phyloP scores from a whole-genome alignment of 1,140 invertebrate species.

The Scylla paramamosain region DNA sequence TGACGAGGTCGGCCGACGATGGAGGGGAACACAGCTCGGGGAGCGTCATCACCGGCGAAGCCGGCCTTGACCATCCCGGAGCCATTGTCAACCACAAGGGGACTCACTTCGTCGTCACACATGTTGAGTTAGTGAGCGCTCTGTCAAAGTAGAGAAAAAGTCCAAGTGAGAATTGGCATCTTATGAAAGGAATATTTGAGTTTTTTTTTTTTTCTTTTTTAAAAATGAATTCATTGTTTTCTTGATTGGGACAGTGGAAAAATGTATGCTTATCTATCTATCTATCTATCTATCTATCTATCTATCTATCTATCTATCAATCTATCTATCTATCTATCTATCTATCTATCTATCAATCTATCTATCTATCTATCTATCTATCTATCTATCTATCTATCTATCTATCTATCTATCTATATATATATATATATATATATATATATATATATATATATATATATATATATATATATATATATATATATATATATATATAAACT shows the following conservation, averaged over 20 bases:
- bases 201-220: too few relatives aligned
- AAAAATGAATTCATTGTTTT: too few relatives aligned
- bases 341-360: too few relatives aligned
- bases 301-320: slow-evolving; percentile 42
- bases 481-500: too few relatives aligned
- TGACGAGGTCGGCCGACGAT: slow-evolving; percentile 84
- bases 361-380: too few relatives aligned
- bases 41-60: slow-evolving; percentile 97
- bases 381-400: too few relatives aligned
- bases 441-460: slow-evolving; percentile 31
- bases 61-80: slow-evolving; percentile 98
- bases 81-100: slow-evolving; percentile 87
- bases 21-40: slow-evolving; percentile 94
- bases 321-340: slow-evolving; percentile 61
- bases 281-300: not conserved
- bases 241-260: too few relatives aligned
- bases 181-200: not conserved
- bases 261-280: too few relatives aligned
- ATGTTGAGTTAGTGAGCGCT: slow-evolving; percentile 78
- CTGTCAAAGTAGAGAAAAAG: not conserved
- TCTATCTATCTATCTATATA: too few relatives aligned
- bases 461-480: too few relatives aligned
- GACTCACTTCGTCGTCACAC: slow-evolving; percentile 86
- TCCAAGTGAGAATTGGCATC: not conserved
- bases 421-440: slow-evolving; percentile 61